A percentile compares a stretch with the other conserved stretches of the same genome.
Evolutionary conservation across 2,888 invertebrate species (phyloP).

Genomic region (Idaea straminata): DNA sequence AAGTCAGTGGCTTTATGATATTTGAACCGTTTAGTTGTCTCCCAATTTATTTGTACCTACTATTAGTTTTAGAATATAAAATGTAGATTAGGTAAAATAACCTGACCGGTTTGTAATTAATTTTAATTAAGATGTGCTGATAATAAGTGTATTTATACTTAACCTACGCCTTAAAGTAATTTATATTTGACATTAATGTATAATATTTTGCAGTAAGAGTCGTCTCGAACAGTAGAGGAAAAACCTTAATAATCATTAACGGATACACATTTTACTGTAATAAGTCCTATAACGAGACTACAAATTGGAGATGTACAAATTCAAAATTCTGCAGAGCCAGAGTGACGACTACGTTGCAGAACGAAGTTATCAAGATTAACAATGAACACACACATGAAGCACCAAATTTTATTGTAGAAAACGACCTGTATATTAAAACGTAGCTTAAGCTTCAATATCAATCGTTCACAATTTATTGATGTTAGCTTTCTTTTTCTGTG

Average conservation of each 20-base stretch:
- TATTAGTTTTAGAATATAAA: too few relatives aligned
- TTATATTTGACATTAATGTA: too few relatives aligned
- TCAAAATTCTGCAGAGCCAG: not conserved
- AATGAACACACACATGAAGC: not conserved
- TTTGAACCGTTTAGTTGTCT: too few relatives aligned
- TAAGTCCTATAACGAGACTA: not conserved
- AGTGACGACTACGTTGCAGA: not conserved
- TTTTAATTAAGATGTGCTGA: too few relatives aligned
- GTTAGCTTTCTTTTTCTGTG: too few relatives aligned
- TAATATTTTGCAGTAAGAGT: not conserved
- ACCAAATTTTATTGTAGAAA: not conserved
- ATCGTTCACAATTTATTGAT: too few relatives aligned
- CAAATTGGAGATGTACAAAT: not conserved
- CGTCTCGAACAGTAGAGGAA: not conserved
- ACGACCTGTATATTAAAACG: not conserved
- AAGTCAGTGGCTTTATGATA: too few relatives aligned
- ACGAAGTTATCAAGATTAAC: not conserved
- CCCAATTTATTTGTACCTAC: too few relatives aligned
- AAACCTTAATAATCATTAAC: not conserved
- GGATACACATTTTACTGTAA: conserved; percentile 3
- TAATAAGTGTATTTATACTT: too few relatives aligned
- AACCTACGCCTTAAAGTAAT: too few relatives aligned
- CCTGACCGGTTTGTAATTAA: too few relatives aligned
- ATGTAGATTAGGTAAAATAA: too few relatives aligned
- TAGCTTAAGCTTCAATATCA: not conserved